phyloP scores from a whole-genome alignment of 1,140 invertebrate genomes.

The Dreissena rostriformis region DNA sequence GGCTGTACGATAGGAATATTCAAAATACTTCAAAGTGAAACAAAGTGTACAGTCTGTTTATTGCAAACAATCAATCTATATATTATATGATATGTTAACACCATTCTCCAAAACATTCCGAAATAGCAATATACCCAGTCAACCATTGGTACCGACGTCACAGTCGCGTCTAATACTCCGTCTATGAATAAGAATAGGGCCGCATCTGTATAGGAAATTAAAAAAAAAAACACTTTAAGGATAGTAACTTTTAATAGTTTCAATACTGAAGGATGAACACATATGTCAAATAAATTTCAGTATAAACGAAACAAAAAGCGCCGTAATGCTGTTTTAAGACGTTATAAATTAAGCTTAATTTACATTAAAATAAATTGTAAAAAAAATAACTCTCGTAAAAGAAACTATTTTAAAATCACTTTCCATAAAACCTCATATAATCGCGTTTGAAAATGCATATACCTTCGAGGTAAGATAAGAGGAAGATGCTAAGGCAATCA shows the following conservation, averaged over 20 bases:
- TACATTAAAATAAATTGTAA: not conserved
- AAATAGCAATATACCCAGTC: constrained; percentile 39
- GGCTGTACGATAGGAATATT: not conserved
- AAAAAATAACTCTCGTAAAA: not conserved
- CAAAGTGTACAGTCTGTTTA: not conserved
- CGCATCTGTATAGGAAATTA: constrained; percentile 9
- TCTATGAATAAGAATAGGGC: constrained; percentile 40
- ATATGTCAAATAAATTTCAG: not conserved
- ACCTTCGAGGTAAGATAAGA: too few species aligned
- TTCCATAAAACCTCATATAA: too few species aligned
- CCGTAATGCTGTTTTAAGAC: too few species aligned
- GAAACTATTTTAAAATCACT: not conserved
- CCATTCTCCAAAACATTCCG: too few species aligned
- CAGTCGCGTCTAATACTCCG: constrained; percentile 9
- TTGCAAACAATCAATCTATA: too few species aligned
- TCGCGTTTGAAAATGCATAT: too few species aligned
- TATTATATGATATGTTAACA: too few species aligned
- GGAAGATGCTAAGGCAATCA: too few species aligned
- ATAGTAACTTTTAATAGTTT: not conserved
- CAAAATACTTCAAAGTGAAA: not conserved
- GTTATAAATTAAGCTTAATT: not conserved
- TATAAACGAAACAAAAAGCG: not conserved
- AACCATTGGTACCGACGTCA: not conserved
- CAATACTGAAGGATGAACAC: not conserved
- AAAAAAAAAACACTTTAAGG: not conserved